phyloP scores from a whole-genome alignment of 2,113 vertebrate genomes.

The Trochalopteron elliotii region DNA sequence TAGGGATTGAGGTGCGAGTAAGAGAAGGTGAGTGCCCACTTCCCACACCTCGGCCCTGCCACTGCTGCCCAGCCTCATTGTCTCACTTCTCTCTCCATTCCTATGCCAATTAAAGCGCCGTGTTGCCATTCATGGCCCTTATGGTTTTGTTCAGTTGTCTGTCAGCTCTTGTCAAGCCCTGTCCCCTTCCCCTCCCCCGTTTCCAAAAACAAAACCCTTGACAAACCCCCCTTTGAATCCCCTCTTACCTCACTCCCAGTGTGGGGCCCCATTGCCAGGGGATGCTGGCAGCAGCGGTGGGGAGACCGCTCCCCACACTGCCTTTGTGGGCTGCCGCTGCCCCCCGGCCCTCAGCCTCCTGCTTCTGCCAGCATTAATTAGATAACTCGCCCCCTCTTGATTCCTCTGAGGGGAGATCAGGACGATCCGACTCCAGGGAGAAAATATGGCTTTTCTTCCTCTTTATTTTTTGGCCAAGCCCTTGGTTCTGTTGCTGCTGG shows the following conservation, averaged over 20 bases:
- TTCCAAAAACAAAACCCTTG: conserved; percentile 58
- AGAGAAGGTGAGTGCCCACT: neutral
- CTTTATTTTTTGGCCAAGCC: neutral
- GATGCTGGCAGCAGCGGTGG: conserved; percentile 12
- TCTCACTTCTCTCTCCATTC: conserved; percentile 56
- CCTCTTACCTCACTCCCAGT: conserved; percentile 66
- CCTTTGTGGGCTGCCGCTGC: conserved; percentile 48
- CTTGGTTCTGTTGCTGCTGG: neutral
- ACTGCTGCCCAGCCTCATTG: conserved; percentile 31
- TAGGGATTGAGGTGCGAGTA: neutral
- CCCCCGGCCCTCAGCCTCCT: neutral
- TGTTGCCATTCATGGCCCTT: conserved; percentile 66
- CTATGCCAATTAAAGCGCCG: conserved; percentile 53
- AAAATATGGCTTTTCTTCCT: neutral
- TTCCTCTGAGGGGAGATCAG: neutral
- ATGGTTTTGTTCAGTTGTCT: conserved; percentile 67
- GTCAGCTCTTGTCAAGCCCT: conserved; percentile 65
- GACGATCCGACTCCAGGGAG: neutral
- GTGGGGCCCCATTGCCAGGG: conserved; percentile 60
- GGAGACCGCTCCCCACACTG: conserved; percentile 45
- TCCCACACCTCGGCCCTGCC: neutral
- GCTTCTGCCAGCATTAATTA: conserved; percentile 43
- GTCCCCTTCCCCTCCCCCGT: conserved; percentile 53
- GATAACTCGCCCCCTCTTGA: conserved; percentile 21
- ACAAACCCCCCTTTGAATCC: conserved; percentile 53